These are phyloP conservation scores for Lampropteryx suffumata DNA, from an alignment of 2,888 invertebrate genomes.

Conservation along the genomic window DNA sequence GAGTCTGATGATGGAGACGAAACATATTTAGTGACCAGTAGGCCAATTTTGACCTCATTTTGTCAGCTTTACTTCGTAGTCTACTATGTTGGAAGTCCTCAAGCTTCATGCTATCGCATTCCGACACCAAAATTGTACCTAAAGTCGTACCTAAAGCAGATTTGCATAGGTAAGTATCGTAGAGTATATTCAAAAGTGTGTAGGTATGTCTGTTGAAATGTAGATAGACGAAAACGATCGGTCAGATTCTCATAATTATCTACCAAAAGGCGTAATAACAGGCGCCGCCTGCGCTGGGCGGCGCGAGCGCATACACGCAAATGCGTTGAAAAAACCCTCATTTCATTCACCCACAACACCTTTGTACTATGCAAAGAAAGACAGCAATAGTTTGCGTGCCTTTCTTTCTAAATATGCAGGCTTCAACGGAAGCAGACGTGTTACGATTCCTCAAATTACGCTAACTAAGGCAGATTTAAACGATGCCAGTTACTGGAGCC, in stretches of 20 bases:
- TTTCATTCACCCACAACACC: constrained; percentile 35
- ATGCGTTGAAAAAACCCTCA: constrained; percentile 39
- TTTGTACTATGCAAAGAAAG: constrained; percentile 34
- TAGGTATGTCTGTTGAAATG: not conserved
- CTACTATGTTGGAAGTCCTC: no score
- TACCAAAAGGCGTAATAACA: constrained; percentile 38
- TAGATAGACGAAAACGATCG: constrained; percentile 16
- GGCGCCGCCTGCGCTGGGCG: constrained; percentile 49
- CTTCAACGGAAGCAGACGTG: constrained; percentile 20
- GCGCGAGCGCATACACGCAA: constrained; percentile 44
- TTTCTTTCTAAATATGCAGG: constrained; percentile 27
- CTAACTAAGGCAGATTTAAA: constrained; percentile 6
- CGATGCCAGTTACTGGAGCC: no score
- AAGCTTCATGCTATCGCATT: no score
- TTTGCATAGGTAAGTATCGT: no score
- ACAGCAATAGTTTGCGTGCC: constrained; percentile 32
- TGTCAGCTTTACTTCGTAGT: no score
- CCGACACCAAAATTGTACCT: no score
- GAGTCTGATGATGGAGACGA: no score
- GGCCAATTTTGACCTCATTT: no score
- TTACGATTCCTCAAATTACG: constrained; percentile 19
- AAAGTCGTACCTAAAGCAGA: no score
- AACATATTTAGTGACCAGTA: no score
- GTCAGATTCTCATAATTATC: constrained; percentile 38
- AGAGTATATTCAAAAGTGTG: no score